Base-by-base conservation (phyloP, 2,113 vertebrate species). In the Addax nasomaculatus region DNA sequence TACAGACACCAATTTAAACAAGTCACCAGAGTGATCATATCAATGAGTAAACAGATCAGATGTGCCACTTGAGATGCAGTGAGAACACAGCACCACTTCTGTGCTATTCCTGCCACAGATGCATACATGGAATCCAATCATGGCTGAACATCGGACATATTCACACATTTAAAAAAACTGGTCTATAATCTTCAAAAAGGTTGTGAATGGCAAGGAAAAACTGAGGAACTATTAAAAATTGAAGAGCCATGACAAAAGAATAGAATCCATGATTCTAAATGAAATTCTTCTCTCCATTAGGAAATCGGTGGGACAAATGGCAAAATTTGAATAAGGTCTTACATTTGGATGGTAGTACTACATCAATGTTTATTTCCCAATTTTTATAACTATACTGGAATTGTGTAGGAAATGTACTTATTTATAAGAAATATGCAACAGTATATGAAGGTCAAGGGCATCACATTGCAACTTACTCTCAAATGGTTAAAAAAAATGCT, bases 301-400 rank as follows among this genome's bases (percentile, higher is more conserved):
- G 17, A 96, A 93, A 64, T 95, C 33, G 84, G 0, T 57, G 39
- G 16, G 45, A 49, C 36, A 89, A 29, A 0, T 57, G 39, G 79
- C 67, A 55, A 97, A 81, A 89, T 89, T 14, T 86, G 10, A 97
- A 62, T 92, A 80, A 19, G 14, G 14, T 89, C 83, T 97, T 78
- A 55, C 17, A 86, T 92, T 53, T 79, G 55, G 49, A 95, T 29
- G 2, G 33, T 53, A 51, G 73, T 79, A 79, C 64, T 45, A 11
- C 3, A 62, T 15, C 53, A 86, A 8, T 49, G 70, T 67, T 67
- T 80, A 33, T 86, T 67, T 91, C 47, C n/a, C 58, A 1, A 49
- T 78, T 89, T 93, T 88, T 57, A 85, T 27, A 8, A 76, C 43
- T 57, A 78, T 43, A 49, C 49, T 84, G 25, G 78, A 83, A 80